Evolutionary conservation across 1,140 invertebrate genomes (phyloP).

Genomic region (Cyrtorhinus lividipennis): DNA sequence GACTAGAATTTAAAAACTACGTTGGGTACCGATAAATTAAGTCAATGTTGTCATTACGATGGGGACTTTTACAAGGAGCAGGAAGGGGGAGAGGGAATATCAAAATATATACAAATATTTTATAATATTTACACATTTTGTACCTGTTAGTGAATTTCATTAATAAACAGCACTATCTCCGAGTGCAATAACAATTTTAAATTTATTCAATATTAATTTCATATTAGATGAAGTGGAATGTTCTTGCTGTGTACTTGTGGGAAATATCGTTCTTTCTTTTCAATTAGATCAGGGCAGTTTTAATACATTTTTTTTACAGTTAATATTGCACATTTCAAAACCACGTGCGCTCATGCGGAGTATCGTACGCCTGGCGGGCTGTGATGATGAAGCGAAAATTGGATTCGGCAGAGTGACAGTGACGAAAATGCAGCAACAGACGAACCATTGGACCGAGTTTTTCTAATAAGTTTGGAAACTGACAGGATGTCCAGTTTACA

Average conservation of each 20-base stretch:
- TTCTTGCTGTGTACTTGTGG: too few species aligned
- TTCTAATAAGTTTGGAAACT: too few species aligned
- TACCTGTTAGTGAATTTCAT: not conserved
- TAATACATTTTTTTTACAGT: too few species aligned
- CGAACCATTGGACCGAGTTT: too few species aligned
- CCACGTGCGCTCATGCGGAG: not conserved
- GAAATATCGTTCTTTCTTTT: too few species aligned
- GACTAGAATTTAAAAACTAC: not conserved
- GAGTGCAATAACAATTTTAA: not conserved
- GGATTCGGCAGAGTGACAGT: too few species aligned
- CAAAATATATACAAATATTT: not conserved
- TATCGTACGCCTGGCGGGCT: not conserved
- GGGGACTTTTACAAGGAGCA: not conserved
- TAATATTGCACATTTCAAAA: not conserved
- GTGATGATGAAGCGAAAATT: not conserved
- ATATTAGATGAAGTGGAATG: not conserved
- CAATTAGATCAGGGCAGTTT: too few species aligned
- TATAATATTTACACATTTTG: not conserved
- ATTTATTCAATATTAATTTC: not conserved
- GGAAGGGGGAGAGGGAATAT: too few species aligned
- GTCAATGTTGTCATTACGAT: not conserved
- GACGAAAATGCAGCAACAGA: too few species aligned
- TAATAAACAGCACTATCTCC: not conserved
- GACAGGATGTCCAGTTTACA: too few species aligned
- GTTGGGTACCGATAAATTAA: not conserved